Evolutionary conservation across 2,888 invertebrate species (phyloP).

Genomic region (Holacanthella duospinosa): DNA sequence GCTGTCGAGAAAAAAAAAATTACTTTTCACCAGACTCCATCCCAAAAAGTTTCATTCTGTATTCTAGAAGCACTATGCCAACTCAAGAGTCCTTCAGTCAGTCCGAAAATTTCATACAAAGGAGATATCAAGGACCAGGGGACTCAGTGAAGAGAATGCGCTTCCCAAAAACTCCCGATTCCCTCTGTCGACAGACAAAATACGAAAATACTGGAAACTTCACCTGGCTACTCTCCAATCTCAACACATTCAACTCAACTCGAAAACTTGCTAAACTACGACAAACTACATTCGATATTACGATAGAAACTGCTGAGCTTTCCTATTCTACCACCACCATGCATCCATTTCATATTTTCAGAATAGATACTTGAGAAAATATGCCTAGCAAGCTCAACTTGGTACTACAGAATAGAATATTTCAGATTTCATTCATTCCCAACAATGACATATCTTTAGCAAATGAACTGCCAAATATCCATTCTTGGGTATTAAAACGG

Average conservation of each 20-base stretch:
- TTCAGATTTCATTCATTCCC: not conserved
- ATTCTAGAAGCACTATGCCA: constrained; percentile 34
- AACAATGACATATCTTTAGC: not conserved
- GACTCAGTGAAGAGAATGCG: too few relatives aligned
- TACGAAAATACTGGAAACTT: not conserved
- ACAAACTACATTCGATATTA: not conserved
- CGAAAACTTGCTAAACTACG: not conserved
- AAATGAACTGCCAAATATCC: not conserved
- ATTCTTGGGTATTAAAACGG: not conserved
- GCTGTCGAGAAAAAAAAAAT: not conserved
- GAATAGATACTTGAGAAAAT: constrained; percentile 9
- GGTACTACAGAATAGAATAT: not conserved
- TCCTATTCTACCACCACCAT: not conserved
- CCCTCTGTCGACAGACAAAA: constrained; percentile 3
- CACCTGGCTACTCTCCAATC: constrained; percentile 8
- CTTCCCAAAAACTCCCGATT: not conserved
- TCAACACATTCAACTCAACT: constrained; percentile 2
- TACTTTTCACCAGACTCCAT: not conserved
- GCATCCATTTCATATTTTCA: constrained; percentile 5
- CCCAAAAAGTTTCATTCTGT: constrained; percentile 8
- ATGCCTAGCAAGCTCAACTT: not conserved
- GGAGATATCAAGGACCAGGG: constrained; percentile 33
- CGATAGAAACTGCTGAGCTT: constrained; percentile 2
- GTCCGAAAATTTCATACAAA: constrained; percentile 37
- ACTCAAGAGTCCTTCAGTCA: constrained; percentile 37